Percentiles rank a stretch among this genome's conserved stretches.
phyloP scores from a whole-genome alignment of 1,140 invertebrate genomes.

The Orius laevigatus region DNA sequence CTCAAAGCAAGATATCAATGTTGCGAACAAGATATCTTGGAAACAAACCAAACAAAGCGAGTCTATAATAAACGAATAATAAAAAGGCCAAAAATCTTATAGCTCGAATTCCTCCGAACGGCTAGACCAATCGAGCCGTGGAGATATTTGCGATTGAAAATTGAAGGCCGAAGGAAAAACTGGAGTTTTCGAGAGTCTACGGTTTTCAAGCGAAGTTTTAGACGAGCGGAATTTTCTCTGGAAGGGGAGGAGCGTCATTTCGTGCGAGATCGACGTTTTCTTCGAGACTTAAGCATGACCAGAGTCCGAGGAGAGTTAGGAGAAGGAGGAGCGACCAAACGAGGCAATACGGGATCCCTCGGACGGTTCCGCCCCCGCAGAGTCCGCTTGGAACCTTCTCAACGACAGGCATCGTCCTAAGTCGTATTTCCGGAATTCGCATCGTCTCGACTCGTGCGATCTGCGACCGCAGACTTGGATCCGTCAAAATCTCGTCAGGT shows the following conservation, averaged over 20 bases:
- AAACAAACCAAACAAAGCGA: no score
- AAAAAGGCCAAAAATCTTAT: no score
- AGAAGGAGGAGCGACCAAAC: background rate
- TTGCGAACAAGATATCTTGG: no score
- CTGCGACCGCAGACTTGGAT: slow-evolving; percentile 1
- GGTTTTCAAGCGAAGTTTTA: no score
- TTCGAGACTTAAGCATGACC: background rate
- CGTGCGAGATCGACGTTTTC: background rate
- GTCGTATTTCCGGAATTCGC: background rate
- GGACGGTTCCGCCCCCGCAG: slow-evolving; percentile 1
- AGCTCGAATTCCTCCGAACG: no score
- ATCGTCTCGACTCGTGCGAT: background rate
- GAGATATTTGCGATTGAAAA: no score
- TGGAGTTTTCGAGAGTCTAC: no score
- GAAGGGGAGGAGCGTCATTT: background rate
- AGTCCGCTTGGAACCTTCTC: background rate
- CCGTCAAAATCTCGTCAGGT: background rate
- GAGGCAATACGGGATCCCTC: background rate
- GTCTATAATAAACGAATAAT: no score
- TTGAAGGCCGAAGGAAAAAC: no score
- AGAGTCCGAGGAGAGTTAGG: background rate
- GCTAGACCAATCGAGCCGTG: no score
- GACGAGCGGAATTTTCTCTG: background rate
- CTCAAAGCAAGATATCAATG: no score
- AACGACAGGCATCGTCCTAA: background rate